Evolutionary conservation across 2,888 invertebrate genomes (phyloP), one percentile per base, ranked within the genome.

Genomic region (Cyclophora punctaria): DNA sequence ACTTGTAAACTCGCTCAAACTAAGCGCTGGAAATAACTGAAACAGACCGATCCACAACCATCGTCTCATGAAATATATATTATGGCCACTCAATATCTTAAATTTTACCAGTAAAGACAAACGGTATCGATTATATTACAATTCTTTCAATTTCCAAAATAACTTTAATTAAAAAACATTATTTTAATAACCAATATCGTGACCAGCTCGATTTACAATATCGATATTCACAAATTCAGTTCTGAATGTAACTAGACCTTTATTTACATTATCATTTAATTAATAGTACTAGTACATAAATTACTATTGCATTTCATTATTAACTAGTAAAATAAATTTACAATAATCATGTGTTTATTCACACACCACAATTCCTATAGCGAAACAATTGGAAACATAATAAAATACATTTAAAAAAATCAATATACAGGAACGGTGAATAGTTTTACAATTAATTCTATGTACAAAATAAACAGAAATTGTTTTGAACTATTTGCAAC

Each of bases 301-400:
- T 88, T 86, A 86, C 88, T 88, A 87, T 88, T 88, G 88, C 87
- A 80, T 85, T 85, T 85, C 77, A 71, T 81, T 80, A 83, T 70
- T 73, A 72, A 75, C 83, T 86, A 87, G 75, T 73, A 75, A 78
- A 78, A 79, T 82, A 71, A 73, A 86, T 85, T 71, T 86, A 86
- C 84, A 88, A 79, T 80, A 20, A 71, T 67, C 58, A 66, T 69
- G 63, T 72, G 66, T 74, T 70, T 71, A 73, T 74, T 78, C 80
- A 83, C 83, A 84, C 86, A 81, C 85, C 79, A 82, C 86, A 85
- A 87, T 83, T 83, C 85, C 85, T 84, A 81, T 74, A 67, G 68
- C 62, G 56, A 64, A 63, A 63, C 57, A 59, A 66, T 55, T 48
- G 48, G 40, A 65, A 67, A 71, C 72, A 73, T 71, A 75, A 70